Conservation (phyloP, 2,113 vertebrate genomes). For the Rhabdornis inornatus region DNA sequence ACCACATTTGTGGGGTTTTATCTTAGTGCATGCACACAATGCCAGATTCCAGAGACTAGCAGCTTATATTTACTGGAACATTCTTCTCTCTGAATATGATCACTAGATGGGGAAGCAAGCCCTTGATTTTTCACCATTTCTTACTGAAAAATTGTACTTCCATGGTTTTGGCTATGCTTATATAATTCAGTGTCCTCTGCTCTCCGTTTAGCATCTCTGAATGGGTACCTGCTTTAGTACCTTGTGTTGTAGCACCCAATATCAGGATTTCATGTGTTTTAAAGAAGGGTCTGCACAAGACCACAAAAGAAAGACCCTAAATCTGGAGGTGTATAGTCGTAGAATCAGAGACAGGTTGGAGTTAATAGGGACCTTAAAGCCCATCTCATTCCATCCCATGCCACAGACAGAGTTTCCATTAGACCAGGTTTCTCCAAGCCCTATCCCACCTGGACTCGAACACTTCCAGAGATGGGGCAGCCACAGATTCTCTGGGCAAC, state of each 20-base stretch:
- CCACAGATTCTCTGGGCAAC: neutral
- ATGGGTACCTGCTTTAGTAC: neutral
- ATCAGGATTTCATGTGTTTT: neutral
- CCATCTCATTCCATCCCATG: neutral
- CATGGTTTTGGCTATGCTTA: neutral
- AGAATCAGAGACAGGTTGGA: neutral
- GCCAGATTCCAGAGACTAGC: neutral
- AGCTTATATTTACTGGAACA: neutral
- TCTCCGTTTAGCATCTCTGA: neutral
- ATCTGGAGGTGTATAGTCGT: neutral
- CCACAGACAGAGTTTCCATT: neutral
- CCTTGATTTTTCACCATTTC: neutral
- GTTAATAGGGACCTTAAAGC: neutral
- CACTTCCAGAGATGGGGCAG: neutral
- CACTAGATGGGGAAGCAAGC: conserved; percentile 23
- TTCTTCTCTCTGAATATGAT: neutral
- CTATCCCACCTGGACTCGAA: neutral
- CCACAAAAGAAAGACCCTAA: neutral
- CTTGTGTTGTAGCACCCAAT: neutral
- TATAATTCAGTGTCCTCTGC: neutral
- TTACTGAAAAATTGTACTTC: neutral
- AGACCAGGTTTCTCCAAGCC: neutral
- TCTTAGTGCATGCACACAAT: neutral
- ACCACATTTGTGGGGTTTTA: neutral
- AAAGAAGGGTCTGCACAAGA: neutral